Percentiles rank a stretch among this genome's conserved stretches.
Conservation (phyloP, 2,888 invertebrate species). For the Noctua janthina region DNA sequence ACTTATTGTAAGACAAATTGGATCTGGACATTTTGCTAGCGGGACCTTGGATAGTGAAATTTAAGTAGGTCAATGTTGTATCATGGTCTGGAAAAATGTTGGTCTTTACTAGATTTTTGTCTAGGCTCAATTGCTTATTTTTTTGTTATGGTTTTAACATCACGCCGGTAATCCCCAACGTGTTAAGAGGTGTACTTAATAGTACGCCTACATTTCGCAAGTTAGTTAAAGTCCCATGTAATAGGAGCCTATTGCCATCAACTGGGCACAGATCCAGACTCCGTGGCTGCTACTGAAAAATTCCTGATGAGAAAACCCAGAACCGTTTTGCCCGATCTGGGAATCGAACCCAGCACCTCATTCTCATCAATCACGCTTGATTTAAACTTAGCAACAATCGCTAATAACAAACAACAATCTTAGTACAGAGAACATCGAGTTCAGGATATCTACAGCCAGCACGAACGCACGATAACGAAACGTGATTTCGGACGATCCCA, state of each 20-base stretch:
- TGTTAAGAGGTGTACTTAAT: not conserved
- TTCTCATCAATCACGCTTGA: not conserved
- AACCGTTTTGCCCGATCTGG: no score
- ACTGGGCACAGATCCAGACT: no score
- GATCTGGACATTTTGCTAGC: slow-evolving; percentile 63
- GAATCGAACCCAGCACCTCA: no score
- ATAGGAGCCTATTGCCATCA: no score
- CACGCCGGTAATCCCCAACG: not conserved
- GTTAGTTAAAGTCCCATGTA: no score
- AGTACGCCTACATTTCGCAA: not conserved
- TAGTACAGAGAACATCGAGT: not conserved
- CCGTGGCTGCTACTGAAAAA: not conserved
- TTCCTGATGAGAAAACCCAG: no score
- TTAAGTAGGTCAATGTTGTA: slow-evolving; percentile 54
- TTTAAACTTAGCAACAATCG: no score
- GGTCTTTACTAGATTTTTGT: not conserved
- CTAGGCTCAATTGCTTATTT: not conserved
- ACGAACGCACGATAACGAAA: not conserved
- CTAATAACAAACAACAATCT: no score
- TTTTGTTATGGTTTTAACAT: not conserved
- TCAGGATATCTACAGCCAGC: not conserved
- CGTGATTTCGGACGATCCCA: not conserved
- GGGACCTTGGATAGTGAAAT: slow-evolving; percentile 47
- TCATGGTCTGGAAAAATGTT: not conserved
- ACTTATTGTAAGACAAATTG: slow-evolving; percentile 70